Conservation (phyloP, 2,113 vertebrate genomes). For the Candoia aspera region DNA sequence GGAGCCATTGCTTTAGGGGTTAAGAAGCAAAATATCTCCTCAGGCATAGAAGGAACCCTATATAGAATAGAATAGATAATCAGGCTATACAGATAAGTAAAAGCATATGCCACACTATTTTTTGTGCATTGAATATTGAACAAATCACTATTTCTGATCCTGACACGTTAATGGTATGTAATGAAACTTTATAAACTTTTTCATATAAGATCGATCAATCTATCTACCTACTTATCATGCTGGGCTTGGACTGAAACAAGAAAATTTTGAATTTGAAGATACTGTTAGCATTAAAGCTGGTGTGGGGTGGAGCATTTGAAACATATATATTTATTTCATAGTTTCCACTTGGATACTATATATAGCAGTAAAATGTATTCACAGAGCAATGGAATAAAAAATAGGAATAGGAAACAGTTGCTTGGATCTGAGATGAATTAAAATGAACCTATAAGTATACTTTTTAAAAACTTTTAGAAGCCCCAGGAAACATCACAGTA, state of each 20-base stretch:
- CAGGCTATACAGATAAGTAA: not conserved
- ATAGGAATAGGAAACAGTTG: not conserved
- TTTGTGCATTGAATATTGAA: not conserved
- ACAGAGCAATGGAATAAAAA: not conserved
- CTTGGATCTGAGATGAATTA: not conserved
- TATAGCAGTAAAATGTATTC: not conserved
- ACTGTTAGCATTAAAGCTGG: not conserved
- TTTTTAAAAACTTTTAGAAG: not conserved
- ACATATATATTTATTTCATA: not conserved
- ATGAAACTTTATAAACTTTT: not conserved
- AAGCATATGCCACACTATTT: not conserved
- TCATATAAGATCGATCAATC: not conserved
- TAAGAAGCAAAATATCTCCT: not conserved
- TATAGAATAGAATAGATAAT: not conserved
- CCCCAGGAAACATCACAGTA: not conserved
- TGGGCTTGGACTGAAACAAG: not conserved
- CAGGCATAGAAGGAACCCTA: not conserved
- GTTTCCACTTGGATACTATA: not conserved
- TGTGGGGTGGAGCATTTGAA: not conserved
- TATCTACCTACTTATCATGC: not conserved
- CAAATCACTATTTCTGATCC: not conserved
- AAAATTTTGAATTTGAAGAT: not conserved
- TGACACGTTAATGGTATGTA: not conserved
- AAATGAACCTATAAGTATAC: not conserved
- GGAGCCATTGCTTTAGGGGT: not conserved